These are phyloP conservation scores for Psilopogon haemacephalus DNA, from an alignment of 2,113 vertebrate genomes.

Conservation along the genomic window DNA sequence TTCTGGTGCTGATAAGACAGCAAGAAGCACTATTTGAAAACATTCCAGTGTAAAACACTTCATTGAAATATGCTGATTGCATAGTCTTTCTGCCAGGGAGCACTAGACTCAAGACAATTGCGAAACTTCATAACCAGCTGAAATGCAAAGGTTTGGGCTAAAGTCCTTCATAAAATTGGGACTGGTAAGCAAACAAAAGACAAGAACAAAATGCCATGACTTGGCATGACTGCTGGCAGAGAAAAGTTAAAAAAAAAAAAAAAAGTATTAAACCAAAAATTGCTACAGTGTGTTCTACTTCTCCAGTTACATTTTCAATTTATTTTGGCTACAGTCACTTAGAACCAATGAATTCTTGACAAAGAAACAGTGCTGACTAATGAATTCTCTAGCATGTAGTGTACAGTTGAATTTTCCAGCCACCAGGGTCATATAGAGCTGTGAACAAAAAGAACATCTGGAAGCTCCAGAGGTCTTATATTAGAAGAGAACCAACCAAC, in stretches of 20 bases:
- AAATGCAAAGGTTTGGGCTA: constrained; percentile 20
- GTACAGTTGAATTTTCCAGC: constrained; percentile 36
- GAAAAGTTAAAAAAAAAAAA: background rate
- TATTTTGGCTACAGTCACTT: background rate
- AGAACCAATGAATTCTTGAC: background rate
- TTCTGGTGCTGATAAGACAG: background rate
- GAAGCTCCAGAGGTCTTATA: background rate
- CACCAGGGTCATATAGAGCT: background rate
- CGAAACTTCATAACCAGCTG: background rate
- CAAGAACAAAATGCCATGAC: background rate
- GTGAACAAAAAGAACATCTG: constrained; percentile 4
- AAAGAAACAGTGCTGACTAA: background rate
- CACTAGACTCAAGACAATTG: background rate
- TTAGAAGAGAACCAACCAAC: background rate
- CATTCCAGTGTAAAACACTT: background rate
- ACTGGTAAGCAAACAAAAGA: background rate
- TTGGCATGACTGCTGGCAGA: background rate
- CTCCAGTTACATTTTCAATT: background rate
- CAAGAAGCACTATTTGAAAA: background rate
- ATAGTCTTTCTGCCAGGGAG: background rate
- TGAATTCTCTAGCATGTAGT: background rate
- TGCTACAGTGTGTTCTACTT: background rate
- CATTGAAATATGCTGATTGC: background rate
- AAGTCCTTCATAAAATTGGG: background rate
- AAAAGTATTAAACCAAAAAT: background rate